phyloP scores from a whole-genome alignment of 2,797 vertebrate species.

The Poeciliopsis gracilis region DNA sequence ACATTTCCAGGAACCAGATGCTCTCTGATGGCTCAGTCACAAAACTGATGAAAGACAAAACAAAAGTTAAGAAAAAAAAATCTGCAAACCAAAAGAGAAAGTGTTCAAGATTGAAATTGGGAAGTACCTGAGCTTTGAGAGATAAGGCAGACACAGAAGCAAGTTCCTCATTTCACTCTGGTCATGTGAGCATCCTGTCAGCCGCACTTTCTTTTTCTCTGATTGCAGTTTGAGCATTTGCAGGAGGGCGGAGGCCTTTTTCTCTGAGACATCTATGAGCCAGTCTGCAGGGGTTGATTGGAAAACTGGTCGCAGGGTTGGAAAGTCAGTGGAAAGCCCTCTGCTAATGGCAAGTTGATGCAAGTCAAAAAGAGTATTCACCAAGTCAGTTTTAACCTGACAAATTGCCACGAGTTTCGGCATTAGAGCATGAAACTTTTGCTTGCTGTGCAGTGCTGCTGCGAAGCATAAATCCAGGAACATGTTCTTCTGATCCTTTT shows the following conservation, averaged over 20 bases:
- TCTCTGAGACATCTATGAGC: background rate
- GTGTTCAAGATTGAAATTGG: background rate
- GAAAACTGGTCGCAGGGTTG: background rate
- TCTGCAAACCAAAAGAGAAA: background rate
- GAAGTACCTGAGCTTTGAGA: background rate
- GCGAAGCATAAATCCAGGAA: slow-evolving; percentile 2
- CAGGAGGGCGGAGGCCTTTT: background rate
- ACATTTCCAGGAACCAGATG: background rate
- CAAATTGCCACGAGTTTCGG: background rate
- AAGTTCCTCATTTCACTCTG: background rate
- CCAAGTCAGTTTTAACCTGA: background rate
- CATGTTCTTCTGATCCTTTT: slow-evolving; percentile 1
- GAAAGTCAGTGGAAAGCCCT: background rate
- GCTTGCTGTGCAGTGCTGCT: background rate
- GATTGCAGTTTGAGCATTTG: background rate
- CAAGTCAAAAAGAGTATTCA: background rate
- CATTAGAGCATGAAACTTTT: background rate
- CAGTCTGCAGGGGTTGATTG: background rate
- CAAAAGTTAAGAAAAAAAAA: background rate
- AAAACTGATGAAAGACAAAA: background rate
- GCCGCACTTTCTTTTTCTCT: background rate
- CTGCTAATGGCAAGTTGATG: background rate
- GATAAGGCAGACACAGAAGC: background rate
- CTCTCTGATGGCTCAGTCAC: background rate
- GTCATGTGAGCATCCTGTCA: background rate